phyloP scores from a whole-genome alignment of 2,113 vertebrate genomes.

The Malurus alboscapulatus region DNA sequence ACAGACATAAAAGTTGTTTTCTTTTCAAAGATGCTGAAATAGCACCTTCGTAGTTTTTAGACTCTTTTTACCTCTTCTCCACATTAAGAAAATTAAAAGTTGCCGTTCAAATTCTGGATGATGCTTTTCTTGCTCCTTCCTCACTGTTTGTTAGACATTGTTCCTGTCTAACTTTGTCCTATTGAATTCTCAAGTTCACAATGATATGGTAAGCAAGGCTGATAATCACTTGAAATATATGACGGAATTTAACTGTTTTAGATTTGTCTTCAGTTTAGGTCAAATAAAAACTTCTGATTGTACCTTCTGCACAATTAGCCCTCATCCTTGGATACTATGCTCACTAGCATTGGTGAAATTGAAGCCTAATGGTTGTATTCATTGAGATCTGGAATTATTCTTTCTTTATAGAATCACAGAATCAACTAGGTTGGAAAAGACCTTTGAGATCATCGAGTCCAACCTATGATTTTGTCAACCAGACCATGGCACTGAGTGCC shows the following conservation, averaged over 20 bases:
- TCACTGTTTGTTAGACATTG: not conserved
- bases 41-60: not conserved
- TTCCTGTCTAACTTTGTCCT: not conserved
- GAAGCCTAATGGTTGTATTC: not conserved
- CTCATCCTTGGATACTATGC: not conserved
- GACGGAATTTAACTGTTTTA: not conserved
- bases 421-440: not conserved
- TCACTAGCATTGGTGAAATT: not conserved
- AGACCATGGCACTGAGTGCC: too few relatives aligned
- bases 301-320: not conserved
- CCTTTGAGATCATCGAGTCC: not conserved
- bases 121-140: not conserved
- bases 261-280: not conserved
- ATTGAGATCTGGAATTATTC: not conserved
- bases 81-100: not conserved
- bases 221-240: not conserved
- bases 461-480: not conserved
- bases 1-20: not conserved
- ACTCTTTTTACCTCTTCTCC: not conserved
- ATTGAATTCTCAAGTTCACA: not conserved
- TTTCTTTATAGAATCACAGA: not conserved
- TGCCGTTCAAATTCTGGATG: not conserved
- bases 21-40: not conserved
- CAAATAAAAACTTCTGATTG: not conserved
- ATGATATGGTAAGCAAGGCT: not conserved